Percentiles rank a stretch among this genome's conserved stretches.
phyloP scores from a whole-genome alignment of 2,113 vertebrate genomes.

The Rhombomys opimus region DNA sequence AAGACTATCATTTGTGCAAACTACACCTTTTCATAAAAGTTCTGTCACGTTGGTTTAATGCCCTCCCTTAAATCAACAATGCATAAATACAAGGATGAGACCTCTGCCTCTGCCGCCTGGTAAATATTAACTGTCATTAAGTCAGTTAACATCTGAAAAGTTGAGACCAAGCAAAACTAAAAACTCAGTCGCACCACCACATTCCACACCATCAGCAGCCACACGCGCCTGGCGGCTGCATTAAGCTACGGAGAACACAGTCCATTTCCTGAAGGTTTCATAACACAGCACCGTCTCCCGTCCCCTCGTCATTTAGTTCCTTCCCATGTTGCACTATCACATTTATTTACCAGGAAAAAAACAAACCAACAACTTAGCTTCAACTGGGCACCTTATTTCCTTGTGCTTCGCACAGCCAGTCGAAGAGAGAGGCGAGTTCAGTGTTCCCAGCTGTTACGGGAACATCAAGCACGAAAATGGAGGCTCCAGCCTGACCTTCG shows the following conservation, averaged over 20 bases:
- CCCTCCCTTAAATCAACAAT: not conserved
- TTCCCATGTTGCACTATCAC: not conserved
- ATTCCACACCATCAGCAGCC: not conserved
- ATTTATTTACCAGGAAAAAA: not conserved
- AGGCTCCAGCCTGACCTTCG: slow-evolving; percentile 89
- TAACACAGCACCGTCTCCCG: not conserved
- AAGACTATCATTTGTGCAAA: not conserved
- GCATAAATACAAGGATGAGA: not conserved
- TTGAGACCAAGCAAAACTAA: slow-evolving; percentile 34
- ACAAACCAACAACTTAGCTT: not conserved
- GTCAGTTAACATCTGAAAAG: slow-evolving; percentile 41
- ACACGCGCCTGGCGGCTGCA: not conserved
- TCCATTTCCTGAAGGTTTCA: not conserved
- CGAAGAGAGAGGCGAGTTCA: slow-evolving; percentile 86
- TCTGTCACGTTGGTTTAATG: slow-evolving; percentile 2
- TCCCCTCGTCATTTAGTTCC: not conserved
- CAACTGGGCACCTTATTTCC: not conserved
- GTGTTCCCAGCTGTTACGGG: slow-evolving; percentile 89
- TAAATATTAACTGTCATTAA: not conserved
- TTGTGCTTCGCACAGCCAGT: slow-evolving; percentile 78
- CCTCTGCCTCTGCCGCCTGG: not conserved
- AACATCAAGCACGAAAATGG: slow-evolving; percentile 88
- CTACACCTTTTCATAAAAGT: not conserved
- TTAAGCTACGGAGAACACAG: not conserved
- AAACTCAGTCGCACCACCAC: not conserved